phyloP scores from a whole-genome alignment of 2,797 vertebrate species.

The Channa striata region DNA sequence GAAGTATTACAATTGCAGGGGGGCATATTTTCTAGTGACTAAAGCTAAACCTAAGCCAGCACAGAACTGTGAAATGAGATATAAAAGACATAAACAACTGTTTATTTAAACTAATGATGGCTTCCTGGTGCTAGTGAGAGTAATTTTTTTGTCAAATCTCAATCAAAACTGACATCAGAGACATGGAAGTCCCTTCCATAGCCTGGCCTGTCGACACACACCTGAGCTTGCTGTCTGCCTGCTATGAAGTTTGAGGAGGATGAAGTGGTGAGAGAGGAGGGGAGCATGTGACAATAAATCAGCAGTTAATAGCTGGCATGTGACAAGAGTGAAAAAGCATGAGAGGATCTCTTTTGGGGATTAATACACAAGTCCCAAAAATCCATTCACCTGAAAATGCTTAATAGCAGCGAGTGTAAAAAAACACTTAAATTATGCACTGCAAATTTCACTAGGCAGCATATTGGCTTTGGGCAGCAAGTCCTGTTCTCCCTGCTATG shows the following conservation, averaged over 20 bases:
- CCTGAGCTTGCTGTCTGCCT: conserved; percentile 21
- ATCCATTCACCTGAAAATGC: neutral
- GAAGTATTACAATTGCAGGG: conserved; percentile 15
- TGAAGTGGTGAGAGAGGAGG: conserved; percentile 10
- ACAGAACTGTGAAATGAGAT: conserved; percentile 2
- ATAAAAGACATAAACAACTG: conserved; percentile 13
- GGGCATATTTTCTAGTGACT: conserved; percentile 30
- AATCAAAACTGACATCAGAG: too few species aligned
- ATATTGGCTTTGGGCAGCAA: conserved; percentile 42
- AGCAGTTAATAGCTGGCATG: conserved; percentile 53
- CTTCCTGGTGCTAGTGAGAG: neutral
- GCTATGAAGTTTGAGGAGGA: neutral
- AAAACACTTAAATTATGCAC: conserved; percentile 36
- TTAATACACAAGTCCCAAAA: neutral
- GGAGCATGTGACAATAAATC: conserved; percentile 7
- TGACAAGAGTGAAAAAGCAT: conserved; percentile 49
- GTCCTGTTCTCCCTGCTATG: conserved; percentile 54
- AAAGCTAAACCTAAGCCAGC: conserved; percentile 30
- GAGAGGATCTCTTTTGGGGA: conserved; percentile 33
- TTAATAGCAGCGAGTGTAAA: conserved; percentile 10
- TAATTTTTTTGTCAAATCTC: conserved; percentile 32
- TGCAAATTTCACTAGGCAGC: conserved; percentile 33
- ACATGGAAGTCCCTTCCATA: conserved; percentile 17
- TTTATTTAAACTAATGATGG: conserved; percentile 49
- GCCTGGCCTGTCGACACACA: conserved; percentile 21